phyloP scores from a whole-genome alignment of 2,113 vertebrate species.

The Morone chrysops region DNA sequence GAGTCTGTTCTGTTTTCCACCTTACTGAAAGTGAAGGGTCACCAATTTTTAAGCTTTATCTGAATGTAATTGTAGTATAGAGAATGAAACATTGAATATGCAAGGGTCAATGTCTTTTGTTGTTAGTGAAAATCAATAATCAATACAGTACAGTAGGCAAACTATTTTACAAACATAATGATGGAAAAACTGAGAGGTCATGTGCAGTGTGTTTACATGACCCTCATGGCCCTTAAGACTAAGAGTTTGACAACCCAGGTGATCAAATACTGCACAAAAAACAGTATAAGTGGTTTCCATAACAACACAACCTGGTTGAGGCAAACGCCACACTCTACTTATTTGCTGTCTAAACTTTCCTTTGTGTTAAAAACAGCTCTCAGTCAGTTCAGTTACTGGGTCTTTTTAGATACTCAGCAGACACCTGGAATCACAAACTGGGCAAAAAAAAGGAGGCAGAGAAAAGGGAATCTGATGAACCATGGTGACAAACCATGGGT shows the following conservation, averaged over 20 bases:
- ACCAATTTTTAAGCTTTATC: constrained; percentile 1
- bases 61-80: constrained; percentile 24
- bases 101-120: background rate
- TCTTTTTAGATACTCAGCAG: background rate
- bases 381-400: background rate
- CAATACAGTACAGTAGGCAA: background rate
- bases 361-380: constrained; percentile 16
- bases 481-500: constrained; percentile 38
- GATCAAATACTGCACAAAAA: constrained; percentile 58
- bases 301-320: constrained; percentile 32
- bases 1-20: constrained; percentile 55
- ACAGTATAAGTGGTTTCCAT: constrained; percentile 59
- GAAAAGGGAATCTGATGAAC: constrained; percentile 32
- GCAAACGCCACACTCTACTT: constrained; percentile 15
- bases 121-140: constrained; percentile 21
- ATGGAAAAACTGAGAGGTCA: constrained; percentile 13
- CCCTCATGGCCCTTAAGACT: background rate
- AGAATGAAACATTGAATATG: constrained; percentile 18
- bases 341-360: constrained; percentile 35
- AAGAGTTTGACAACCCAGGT: constrained; percentile 39
- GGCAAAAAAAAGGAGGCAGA: background rate
- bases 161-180: background rate
- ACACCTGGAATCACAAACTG: constrained; percentile 14
- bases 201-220: constrained; percentile 16
- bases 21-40: constrained; percentile 55